Evolutionary conservation across 2,888 invertebrate genomes (phyloP), one percentile per base, ranked within the genome.

Genomic region (Cremastinae sp.): DNA sequence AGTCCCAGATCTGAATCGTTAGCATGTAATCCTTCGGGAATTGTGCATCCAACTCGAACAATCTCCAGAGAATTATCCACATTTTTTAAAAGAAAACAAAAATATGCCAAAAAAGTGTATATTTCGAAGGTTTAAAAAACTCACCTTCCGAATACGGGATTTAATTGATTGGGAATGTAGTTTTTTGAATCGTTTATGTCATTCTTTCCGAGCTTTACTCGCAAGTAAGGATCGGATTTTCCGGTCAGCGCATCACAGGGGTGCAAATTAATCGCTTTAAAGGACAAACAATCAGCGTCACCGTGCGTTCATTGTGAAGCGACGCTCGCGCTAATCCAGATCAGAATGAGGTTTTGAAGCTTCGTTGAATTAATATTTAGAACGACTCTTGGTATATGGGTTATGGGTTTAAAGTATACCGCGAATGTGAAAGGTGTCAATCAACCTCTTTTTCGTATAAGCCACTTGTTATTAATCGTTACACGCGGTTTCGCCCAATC

Each of bases 131-230:
- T 3, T 8, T 49, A 8, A 28, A 28, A 28, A 0, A 90, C 91
- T 86, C 90, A 94, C 93, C 92, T 94, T 64, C 97, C 97, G 90
- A 97, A 97, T 18, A 95, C 91, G 0, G 97, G 97, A 90, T 96
- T 95, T 14, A 94, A 89, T 81, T 95, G 94, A 86, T 95, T 95
- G 0, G 93, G 91, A 41, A 95, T 90, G 86, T 93, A 94, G 82
- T 93, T 92, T 12, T 94, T 94, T 61, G 93, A 92, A 87, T 96
- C 96, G 45, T 92, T 92, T 45, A 94, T 90, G 0, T 90, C 90
- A 71, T 93, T 93, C 56, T 92, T 92, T 0, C 95, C 95, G 51
- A 96, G 92, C 66, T 91, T 92, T 5, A 97, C 87, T 10, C 92
- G 91, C 0, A 97, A 90, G 84, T 96, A 97, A 0, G 97, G 94